These are phyloP conservation scores for Anomalospiza imberbis DNA, from an alignment of 2,797 vertebrate genomes.

Conservation along the genomic window DNA sequence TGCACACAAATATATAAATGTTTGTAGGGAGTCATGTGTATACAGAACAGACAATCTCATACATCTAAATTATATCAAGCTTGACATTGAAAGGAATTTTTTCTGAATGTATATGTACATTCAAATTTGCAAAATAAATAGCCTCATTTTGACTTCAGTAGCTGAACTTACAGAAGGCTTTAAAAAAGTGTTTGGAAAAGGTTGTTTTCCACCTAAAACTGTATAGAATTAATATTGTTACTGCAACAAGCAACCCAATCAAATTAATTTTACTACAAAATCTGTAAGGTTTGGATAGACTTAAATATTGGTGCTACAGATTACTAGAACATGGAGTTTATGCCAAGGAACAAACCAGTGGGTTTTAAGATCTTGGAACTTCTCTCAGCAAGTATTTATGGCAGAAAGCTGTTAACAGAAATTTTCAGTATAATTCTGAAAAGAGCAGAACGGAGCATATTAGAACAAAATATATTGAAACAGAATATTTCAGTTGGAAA, in stretches of 20 bases:
- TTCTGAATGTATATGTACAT: neutral
- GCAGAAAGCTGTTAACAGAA: neutral
- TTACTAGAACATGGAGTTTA: neutral
- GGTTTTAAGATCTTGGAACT: neutral
- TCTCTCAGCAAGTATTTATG: neutral
- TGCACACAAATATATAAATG: neutral
- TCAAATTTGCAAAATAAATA: neutral
- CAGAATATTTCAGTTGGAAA: neutral
- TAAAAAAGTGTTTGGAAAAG: neutral
- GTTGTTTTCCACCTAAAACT: neutral
- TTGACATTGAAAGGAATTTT: neutral
- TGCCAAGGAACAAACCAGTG: neutral
- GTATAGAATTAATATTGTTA: neutral
- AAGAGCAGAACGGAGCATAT: neutral
- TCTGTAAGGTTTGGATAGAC: neutral
- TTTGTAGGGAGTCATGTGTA: fast-evolving
- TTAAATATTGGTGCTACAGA: neutral
- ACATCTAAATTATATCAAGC: neutral
- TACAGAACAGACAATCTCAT: neutral
- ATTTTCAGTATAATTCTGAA: neutral
- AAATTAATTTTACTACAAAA: neutral
- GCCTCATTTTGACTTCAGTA: neutral
- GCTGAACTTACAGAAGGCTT: neutral
- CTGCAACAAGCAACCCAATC: neutral
- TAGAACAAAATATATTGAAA: neutral